Evolutionary conservation across 2,888 invertebrate genomes (phyloP), one percentile per base, ranked within the genome.

Genomic region (Habrosyne pyritoides): DNA sequence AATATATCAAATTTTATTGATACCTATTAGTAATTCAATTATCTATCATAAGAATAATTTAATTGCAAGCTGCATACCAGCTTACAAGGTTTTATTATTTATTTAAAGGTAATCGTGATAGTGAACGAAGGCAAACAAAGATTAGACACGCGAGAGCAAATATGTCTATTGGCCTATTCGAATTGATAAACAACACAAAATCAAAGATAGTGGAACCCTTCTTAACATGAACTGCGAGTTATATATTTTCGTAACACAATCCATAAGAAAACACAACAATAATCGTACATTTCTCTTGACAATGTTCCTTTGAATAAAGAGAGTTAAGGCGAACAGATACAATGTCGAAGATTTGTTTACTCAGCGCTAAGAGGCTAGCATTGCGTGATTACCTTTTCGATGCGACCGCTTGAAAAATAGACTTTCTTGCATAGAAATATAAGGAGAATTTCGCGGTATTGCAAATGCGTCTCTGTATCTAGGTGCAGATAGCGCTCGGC

Each of bases 211-310:
- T 77, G 79, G 73, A 75, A 79, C 83, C 80, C 81, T 84, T 80
- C 81, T 85, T 84, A 87, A 80, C 82, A 82, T 79, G 74, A 75
- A 75, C 78, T 52, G 75, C 83, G 86, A 87, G 83, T 84, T 88
- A 84, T 89, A 85, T 85, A 86, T 86, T 87, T 89, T 89, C 81
- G 87, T 86, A 89, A 88, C 83, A 87, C 87, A 86, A 89, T 89
- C 89, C 90, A 88, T 87, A 88, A 88, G 88, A 86, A 80, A 89
- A 81, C 82, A 73, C 83, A 77, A 88, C 88, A 89, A 89, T 91
- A 91, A 91, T 90, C 89, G 88, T 91, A 91, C 84, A 84, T 91
- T 87, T 87, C 87, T 86, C 89, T 89, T 89, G 90, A 90, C 90
- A 89, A 89, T 84, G 88, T 89, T 89, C 86, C 89, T 89, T 89